Evolutionary conservation across 2,888 invertebrate species (phyloP), one percentile per base, ranked within the genome.

Genomic region (Euplagia quadripunctaria): DNA sequence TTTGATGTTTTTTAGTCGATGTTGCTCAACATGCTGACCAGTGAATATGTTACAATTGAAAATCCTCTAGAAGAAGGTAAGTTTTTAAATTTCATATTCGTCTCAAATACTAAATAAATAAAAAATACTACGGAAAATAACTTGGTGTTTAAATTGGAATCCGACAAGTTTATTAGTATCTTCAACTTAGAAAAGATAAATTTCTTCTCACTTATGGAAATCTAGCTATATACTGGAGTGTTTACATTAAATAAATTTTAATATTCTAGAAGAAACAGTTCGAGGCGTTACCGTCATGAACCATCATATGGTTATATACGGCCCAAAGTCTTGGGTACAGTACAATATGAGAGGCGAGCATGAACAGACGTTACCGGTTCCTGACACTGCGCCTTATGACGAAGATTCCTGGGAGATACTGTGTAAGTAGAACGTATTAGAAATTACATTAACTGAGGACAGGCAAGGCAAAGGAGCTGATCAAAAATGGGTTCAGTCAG

Each of bases 11-110:
- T 96, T 75, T 92, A 98, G 97, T 98, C 98, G 0, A 97, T 99
- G 80, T 96, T 99, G 5, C 96, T 99, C 41, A 99, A 99, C 88
- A 98, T 99, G 96, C 96, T 99, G 74, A 99, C 99, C 4, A 99
- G 99, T 88, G 99, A 99, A 93, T 98, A 98, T 87, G 96, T 98
- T 16, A 97, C 98, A 0, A 97, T 99, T 71, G 97, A 98, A 64
- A 98, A 99, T 89, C 98, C 98, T 0, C 95, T 99, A 31, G 96
- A 97, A 16, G 97, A 97, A 86, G 96, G 96, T 88, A 85, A 78
- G 76, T 16, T 5, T 20, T 58, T 20, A 0, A 31, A 3, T 58
- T 20, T 20, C 9, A 46, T 46, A 31, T 31, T 31, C 2, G 31
- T 31, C 31, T 31, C 31, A 31, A 31, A 31, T 31, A 31, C 2